Percentiles rank a stretch among this genome's conserved stretches.
Conservation (phyloP, 2,888 invertebrate species). For the Metacarcinus magister region DNA sequence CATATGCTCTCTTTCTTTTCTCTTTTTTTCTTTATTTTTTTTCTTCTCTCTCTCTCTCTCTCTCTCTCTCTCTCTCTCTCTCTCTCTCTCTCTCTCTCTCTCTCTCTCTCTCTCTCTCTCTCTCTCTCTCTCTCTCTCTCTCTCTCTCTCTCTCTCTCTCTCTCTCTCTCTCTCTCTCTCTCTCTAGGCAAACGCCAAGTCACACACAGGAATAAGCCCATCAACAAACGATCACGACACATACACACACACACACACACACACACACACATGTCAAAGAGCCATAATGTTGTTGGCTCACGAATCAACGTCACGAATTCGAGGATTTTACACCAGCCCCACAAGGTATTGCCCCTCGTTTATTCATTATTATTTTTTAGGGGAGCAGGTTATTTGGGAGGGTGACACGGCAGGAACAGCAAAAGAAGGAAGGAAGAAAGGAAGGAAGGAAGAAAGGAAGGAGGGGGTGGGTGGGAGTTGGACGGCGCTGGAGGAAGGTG, state of each 20-base stretch:
- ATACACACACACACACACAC: conserved; percentile 50
- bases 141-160: background rate
- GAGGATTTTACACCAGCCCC: conserved; percentile 44
- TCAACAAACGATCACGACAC: background rate
- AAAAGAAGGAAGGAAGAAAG: background rate
- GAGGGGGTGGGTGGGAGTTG: background rate
- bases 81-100: background rate
- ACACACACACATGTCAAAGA: conserved; percentile 37
- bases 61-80: conserved; percentile 14
- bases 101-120: background rate
- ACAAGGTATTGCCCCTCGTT: conserved; percentile 51
- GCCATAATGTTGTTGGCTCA: conserved; percentile 53
- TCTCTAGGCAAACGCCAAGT: background rate
- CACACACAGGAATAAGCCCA: conserved; percentile 29
- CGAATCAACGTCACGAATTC: conserved; percentile 49
- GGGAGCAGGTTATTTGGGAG: conserved; percentile 45
- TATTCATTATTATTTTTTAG: conserved; percentile 44
- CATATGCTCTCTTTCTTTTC: background rate
- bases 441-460: background rate
- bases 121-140: background rate
- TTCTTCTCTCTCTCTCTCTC: conserved; percentile 44
- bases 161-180: background rate
- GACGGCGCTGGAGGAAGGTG: background rate
- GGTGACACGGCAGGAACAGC: conserved; percentile 22
- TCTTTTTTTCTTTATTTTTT: conserved; percentile 7